Evolutionary conservation across 2,888 invertebrate genomes (phyloP), one percentile per base, ranked within the genome.

Genomic region (Nymphalis c-album): DNA sequence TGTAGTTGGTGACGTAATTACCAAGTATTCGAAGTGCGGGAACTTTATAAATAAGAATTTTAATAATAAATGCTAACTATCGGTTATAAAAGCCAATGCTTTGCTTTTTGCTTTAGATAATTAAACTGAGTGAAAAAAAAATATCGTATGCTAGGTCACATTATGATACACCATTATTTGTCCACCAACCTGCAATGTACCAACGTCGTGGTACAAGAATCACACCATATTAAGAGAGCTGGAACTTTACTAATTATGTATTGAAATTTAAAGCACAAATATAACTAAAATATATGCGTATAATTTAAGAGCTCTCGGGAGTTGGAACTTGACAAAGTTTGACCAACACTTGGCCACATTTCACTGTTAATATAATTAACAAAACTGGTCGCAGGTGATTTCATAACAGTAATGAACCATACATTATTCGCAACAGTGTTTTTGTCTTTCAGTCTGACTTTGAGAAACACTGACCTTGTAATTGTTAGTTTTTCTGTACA

Each of bases 281-380:
- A 13, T 26, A 26, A 22, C 53, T 22, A 26, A 26, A 53, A 31
- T 16, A 46, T 50, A 22, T 58, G 48, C 35, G 5, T 46, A 50
- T 22, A 26, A 64, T 20, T 51, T 16, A 53, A 60, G 17, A 64
- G 51, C 64, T 18, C 53, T 57, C 31, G 65, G 60, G 65, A 61
- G 40, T 46, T 51, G 53, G 60, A 55, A 66, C 60, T 55, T 53
- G 47, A 47, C 16, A 66, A 66, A 66, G 60, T 66, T 66, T 35
- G 60, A 31, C 31, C 31, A 53, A 51, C 31, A 59, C 59, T 59
- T 45, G 46, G 51, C 31, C 31, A 60, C 46, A 55, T 53, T 17
- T 66, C 65, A 61, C 48, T 55, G 48, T 66, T 66, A 61, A 35
- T 35, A 26, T 66, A 40, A 61, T 40, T 53, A 48, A 55, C 35